phyloP scores from a whole-genome alignment of 35 echinoderm and acorn worm genomes.

The Apostichopus japonicus region DNA sequence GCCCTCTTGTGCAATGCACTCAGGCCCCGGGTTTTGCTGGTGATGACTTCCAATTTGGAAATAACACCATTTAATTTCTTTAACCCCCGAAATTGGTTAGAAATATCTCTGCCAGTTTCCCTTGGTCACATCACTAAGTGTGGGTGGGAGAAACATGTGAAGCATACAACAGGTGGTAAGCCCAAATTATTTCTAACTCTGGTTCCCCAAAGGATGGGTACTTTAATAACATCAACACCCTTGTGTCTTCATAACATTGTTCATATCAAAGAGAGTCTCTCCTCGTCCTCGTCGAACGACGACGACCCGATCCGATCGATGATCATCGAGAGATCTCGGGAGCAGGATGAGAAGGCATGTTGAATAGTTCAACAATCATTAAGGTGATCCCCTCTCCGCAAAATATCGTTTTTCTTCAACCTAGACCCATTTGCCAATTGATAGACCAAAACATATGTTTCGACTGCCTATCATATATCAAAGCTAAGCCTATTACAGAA shows the following conservation, averaged over 20 bases:
- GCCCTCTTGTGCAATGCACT: conserved; percentile 43
- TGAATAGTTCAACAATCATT: conserved; percentile 30
- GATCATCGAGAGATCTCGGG: not conserved
- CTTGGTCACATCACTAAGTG: conserved; percentile 22
- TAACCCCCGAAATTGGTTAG: conserved; percentile 39
- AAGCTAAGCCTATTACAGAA: conserved; percentile 17
- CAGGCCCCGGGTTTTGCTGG: not conserved
- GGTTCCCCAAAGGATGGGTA: conserved; percentile 30
- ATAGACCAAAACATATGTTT: conserved; percentile 54
- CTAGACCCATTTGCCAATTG: conserved; percentile 16
- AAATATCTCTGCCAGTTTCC: conserved; percentile 4
- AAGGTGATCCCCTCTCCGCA: conserved; percentile 2
- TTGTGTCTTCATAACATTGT: conserved; percentile 32
- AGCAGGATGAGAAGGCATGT: conserved; percentile 2
- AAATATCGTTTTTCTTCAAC: not conserved
- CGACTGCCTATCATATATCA: conserved; percentile 49
- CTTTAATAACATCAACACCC: conserved; percentile 47
- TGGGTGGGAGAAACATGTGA: conserved; percentile 39
- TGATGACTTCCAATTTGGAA: conserved; percentile 40
- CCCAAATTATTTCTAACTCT: not conserved
- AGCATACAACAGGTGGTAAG: conserved; percentile 18
- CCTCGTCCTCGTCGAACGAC: not conserved
- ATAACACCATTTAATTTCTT: conserved; percentile 35
- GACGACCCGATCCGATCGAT: too few relatives aligned
- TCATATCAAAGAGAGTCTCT: not conserved